Conservation (phyloP, 2,797 vertebrate genomes). For the Lateolabrax maculatus region DNA sequence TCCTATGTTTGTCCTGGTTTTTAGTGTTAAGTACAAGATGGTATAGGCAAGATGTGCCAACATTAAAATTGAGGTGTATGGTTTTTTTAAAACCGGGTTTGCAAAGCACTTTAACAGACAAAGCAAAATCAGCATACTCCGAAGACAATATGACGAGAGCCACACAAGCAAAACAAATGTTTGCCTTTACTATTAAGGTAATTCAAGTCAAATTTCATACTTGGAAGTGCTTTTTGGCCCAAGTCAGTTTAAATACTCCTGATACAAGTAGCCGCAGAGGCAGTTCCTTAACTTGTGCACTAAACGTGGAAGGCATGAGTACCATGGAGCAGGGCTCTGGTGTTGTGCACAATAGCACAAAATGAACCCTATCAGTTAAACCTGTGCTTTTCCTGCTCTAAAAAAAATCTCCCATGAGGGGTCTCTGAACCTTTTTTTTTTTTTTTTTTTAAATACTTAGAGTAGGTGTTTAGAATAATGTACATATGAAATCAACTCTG, state of each 20-base stretch:
- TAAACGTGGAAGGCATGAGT: no score
- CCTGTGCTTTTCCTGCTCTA: neutral
- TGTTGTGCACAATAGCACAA: neutral
- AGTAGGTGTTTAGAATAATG: constrained; percentile 18
- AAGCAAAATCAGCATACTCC: no score
- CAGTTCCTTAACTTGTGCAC: no score
- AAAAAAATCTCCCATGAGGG: constrained; percentile 1
- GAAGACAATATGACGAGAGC: no score
- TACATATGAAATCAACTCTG: constrained; percentile 21
- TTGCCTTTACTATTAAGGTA: no score
- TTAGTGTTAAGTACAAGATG: neutral
- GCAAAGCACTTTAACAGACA: no score
- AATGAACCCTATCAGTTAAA: neutral
- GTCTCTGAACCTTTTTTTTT: neutral
- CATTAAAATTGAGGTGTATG: no score
- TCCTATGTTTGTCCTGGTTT: neutral
- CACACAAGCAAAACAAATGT: no score
- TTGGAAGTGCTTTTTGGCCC: no score
- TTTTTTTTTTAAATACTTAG: neutral
- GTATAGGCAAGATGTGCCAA: neutral
- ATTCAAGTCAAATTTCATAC: no score
- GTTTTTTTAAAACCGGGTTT: no score
- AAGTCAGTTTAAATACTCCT: neutral
- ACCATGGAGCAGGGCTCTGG: no score
- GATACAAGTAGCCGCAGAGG: neutral